Percentiles rank a stretch among this genome's conserved stretches.
phyloP scores from a whole-genome alignment of 2,113 vertebrate species.

The Phalacrocorax brasilianus region DNA sequence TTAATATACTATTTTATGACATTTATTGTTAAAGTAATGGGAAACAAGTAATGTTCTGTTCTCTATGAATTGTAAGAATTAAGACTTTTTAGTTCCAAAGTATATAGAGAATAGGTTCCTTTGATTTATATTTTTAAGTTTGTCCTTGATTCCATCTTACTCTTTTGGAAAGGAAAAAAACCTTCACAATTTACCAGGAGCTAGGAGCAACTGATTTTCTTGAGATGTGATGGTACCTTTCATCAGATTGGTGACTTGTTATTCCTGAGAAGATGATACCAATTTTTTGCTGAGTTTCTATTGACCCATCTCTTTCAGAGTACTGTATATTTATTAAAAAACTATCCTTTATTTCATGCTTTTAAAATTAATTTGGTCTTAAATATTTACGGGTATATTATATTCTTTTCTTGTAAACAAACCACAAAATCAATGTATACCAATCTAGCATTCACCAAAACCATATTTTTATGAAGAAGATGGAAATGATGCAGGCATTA shows the following conservation, averaged over 20 bases:
- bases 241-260: background rate
- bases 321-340: background rate
- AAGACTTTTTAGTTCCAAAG: background rate
- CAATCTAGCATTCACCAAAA: background rate
- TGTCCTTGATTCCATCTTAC: background rate
- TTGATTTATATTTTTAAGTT: background rate
- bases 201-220: background rate
- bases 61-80: background rate
- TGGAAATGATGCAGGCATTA: background rate
- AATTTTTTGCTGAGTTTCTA: background rate
- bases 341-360: background rate
- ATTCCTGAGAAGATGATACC: background rate
- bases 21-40: background rate
- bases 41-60: background rate
- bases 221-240: background rate
- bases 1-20: background rate
- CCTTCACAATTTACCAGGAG: background rate
- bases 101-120: background rate
- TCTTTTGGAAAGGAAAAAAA: background rate
- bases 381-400: background rate
- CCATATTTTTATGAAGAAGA: background rate
- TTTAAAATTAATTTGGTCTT: background rate
- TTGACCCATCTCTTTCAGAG: background rate
- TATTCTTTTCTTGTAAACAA: background rate
- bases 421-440: background rate